A percentile compares a stretch with the other conserved stretches of the same genome.
Conservation (phyloP, 2,888 invertebrate genomes). For the Cephus runcator region DNA sequence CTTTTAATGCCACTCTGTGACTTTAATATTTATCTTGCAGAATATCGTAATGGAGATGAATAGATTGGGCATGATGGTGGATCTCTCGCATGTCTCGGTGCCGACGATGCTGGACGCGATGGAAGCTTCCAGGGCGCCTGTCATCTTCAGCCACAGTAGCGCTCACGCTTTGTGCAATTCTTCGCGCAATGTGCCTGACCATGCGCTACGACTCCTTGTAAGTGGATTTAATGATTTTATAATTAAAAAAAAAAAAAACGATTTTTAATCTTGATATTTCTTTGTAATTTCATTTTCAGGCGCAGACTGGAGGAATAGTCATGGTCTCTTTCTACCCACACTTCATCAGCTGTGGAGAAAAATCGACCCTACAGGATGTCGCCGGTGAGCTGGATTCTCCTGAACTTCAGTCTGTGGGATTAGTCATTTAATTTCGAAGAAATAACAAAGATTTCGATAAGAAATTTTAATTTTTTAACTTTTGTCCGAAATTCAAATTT, state of each 20-base stretch:
- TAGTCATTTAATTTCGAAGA: not conserved
- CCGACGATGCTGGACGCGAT: slow-evolving; percentile 70
- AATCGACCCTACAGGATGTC: slow-evolving; percentile 71
- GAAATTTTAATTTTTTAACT: too few species aligned
- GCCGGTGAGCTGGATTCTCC: slow-evolving; percentile 66
- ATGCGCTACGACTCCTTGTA: slow-evolving; percentile 69
- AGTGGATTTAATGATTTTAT: slow-evolving; percentile 36
- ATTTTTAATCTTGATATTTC: slow-evolving; percentile 28
- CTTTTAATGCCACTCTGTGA: not conserved
- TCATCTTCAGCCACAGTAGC: slow-evolving; percentile 72
- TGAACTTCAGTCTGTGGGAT: not conserved
- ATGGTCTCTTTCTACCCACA: slow-evolving; percentile 75
- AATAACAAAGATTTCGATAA: too few species aligned
- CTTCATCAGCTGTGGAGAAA: slow-evolving; percentile 71
- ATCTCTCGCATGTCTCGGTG: slow-evolving; percentile 70
- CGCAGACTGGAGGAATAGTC: slow-evolving; percentile 72
- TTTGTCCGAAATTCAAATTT: not conserved
- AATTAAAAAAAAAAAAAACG: not conserved
- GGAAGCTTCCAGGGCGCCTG: slow-evolving; percentile 67
- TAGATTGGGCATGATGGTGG: slow-evolving; percentile 73
- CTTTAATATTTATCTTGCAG: slow-evolving; percentile 45
- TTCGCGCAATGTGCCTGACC: slow-evolving; percentile 71
- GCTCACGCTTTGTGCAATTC: slow-evolving; percentile 71
- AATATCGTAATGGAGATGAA: slow-evolving; percentile 73
- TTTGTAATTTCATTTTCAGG: slow-evolving; percentile 62